Evolutionary conservation across 2,797 vertebrate species (phyloP).

Genomic region (Gymnocypris eckloni): DNA sequence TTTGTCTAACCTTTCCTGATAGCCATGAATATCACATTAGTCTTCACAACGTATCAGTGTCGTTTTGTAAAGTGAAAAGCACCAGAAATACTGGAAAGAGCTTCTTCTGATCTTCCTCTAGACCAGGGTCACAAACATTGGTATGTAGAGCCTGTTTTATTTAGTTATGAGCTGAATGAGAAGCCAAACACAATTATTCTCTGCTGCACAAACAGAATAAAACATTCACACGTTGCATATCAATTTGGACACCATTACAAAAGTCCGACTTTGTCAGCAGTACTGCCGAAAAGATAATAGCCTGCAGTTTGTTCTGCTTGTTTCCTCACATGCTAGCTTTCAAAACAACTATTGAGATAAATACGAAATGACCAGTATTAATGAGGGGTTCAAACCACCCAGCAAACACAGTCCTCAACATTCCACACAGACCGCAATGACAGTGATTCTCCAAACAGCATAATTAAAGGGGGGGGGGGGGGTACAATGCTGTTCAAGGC

Average conservation of each 20-base stretch:
- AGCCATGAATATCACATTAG: background rate
- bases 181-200: slow-evolving; percentile 26
- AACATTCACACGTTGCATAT: background rate
- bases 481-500: no score
- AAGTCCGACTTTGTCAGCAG: background rate
- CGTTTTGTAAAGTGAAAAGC: background rate
- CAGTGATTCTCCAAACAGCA: background rate
- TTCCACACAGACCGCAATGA: background rate
- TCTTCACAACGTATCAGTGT: background rate
- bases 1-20: background rate
- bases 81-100: background rate
- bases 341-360: slow-evolving; percentile 16
- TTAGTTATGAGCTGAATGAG: background rate
- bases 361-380: slow-evolving; percentile 3
- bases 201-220: background rate
- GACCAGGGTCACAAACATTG: background rate
- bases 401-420: slow-evolving; percentile 5
- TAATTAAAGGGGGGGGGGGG: background rate
- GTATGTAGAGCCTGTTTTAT: background rate
- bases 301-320: background rate
- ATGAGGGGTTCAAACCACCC: background rate
- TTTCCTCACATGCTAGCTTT: background rate
- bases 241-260: background rate
- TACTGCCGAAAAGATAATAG: background rate
- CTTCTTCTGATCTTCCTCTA: slow-evolving; percentile 5